Conservation (phyloP, 1,140 invertebrate species). For the Caenorhabditis tropicalis region DNA sequence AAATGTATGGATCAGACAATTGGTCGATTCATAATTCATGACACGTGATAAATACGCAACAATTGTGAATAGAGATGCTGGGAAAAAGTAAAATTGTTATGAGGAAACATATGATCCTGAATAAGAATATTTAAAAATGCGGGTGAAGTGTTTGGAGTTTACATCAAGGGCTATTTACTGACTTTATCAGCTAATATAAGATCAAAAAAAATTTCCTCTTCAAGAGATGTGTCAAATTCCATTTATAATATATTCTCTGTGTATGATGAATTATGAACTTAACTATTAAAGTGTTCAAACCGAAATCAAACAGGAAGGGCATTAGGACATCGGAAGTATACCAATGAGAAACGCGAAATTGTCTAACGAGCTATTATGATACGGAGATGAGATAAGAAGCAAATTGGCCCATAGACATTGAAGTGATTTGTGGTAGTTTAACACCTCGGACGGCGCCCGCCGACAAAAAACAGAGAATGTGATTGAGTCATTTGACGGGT, state of each 20-base stretch:
- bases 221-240: not conserved
- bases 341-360: constrained; percentile 19
- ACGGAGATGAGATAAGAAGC: constrained; percentile 24
- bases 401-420: constrained; percentile 38
- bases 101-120: not conserved
- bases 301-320: not conserved
- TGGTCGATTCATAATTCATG: constrained; percentile 43
- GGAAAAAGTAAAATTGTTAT: not conserved
- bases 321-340: constrained; percentile 36
- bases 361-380: constrained; percentile 41
- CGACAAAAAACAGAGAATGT: not conserved
- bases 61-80: not conserved
- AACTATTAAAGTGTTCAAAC: not conserved
- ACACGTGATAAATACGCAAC: constrained; percentile 29
- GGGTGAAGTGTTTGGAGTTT: too few species aligned
- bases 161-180: too few species aligned
- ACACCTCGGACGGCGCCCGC: not conserved
- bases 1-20: constrained; percentile 44
- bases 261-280: too few species aligned
- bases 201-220: too few species aligned
- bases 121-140: not conserved
- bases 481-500: not conserved
- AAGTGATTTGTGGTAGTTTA: constrained; percentile 41
- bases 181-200: too few species aligned
- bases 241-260: too few species aligned